phyloP scores from a whole-genome alignment of 2,113 vertebrate genomes.

The Microtus ochrogaster region DNA sequence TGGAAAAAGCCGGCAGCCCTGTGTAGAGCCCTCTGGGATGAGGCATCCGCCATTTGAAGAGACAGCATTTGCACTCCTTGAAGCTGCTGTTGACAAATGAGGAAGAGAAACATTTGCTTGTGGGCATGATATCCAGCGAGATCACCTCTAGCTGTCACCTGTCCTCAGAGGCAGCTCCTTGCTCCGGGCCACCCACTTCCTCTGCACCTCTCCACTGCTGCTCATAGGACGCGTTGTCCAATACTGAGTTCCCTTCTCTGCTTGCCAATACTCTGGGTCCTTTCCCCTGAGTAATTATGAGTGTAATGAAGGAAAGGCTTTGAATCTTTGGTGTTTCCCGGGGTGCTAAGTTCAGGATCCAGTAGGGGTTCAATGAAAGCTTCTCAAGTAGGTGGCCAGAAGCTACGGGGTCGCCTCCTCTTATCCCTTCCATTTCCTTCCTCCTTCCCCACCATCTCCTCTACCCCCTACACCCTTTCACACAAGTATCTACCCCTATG shows the following conservation, averaged over 20 bases:
- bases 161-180: background rate
- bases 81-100: background rate
- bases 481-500: background rate
- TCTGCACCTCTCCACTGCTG: background rate
- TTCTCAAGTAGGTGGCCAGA: constrained; percentile 5
- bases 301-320: background rate
- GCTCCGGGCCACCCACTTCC: too few relatives aligned
- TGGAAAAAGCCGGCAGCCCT: background rate
- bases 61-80: background rate
- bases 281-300: background rate
- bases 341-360: background rate
- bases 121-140: background rate
- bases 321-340: background rate
- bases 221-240: background rate
- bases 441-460: background rate
- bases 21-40: background rate
- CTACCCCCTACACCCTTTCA: too few relatives aligned
- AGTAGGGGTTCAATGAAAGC: background rate
- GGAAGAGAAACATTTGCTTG: background rate
- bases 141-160: background rate
- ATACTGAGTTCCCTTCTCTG: background rate
- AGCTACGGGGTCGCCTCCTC: background rate
- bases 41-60: background rate
- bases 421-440: too few relatives aligned
- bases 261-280: background rate